Evolutionary conservation across 2,113 vertebrate genomes (phyloP).

Genomic region (Pavo muticus): DNA sequence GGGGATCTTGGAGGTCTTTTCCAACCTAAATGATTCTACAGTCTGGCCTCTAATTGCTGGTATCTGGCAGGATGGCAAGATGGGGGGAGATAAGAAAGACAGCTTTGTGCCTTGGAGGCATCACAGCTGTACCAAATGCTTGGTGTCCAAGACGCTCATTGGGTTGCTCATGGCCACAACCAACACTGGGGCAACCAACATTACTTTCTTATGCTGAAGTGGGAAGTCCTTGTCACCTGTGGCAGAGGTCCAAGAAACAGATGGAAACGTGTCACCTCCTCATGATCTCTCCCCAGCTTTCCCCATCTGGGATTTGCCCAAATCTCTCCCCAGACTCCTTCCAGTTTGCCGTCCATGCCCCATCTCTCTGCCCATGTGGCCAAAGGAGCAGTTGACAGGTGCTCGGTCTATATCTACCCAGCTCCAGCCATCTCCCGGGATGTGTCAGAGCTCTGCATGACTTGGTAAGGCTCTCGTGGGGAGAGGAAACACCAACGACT

Average conservation of each 20-base stretch:
- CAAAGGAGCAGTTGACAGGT: not conserved
- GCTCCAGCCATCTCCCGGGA: not conserved
- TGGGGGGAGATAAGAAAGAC: not conserved
- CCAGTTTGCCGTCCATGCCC: not conserved
- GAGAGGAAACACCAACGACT: not conserved
- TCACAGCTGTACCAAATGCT: rapidly evolving
- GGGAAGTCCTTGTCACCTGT: not conserved
- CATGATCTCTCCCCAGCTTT: no score
- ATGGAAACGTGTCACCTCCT: not conserved
- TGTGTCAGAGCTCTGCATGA: not conserved
- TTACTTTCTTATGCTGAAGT: not conserved
- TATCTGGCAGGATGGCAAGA: not conserved
- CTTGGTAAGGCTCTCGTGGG: not conserved
- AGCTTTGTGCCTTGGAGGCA: not conserved
- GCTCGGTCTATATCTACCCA: not conserved
- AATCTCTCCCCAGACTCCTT: not conserved
- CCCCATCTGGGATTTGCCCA: rapidly evolving
- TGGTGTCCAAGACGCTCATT: not conserved
- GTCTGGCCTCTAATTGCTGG: not conserved
- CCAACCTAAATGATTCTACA: not conserved
- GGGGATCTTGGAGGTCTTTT: not conserved
- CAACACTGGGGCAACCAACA: not conserved
- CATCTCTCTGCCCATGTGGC: not conserved
- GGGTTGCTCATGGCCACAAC: not conserved
- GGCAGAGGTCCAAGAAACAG: not conserved